phyloP scores from a whole-genome alignment of 2,888 invertebrate species.

The Camponotus fellah region DNA sequence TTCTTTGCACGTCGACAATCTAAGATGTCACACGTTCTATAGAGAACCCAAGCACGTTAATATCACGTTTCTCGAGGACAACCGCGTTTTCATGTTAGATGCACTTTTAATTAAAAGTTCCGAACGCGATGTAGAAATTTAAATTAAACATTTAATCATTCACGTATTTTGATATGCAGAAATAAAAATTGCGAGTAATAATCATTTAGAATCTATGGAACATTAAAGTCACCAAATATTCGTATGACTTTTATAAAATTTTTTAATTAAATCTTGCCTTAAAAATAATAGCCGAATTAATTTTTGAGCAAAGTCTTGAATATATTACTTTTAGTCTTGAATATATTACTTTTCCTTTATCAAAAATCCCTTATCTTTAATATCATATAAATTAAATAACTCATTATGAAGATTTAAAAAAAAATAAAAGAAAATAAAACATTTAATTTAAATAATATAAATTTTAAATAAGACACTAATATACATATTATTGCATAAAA shows the following conservation, averaged over 20 bases:
- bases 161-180: background rate
- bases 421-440: background rate
- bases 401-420: background rate
- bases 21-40: conserved; percentile 24
- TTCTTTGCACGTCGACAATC: conserved; percentile 34
- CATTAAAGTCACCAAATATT: background rate
- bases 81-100: conserved; percentile 20
- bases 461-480: background rate
- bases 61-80: conserved; percentile 61
- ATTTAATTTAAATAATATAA: background rate
- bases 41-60: conserved; percentile 40
- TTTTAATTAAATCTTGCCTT: background rate
- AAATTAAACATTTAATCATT: conserved; percentile 1
- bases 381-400: background rate
- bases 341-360: background rate
- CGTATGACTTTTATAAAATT: background rate
- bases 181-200: conserved; percentile 3
- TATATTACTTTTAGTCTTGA: background rate
- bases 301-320: background rate
- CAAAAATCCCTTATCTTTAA: background rate
- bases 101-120: conserved; percentile 32
- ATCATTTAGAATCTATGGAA: background rate
- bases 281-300: background rate
- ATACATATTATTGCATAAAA: background rate
- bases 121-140: background rate